phyloP scores from a whole-genome alignment of 2,888 invertebrate genomes.

The Rapana venosa region DNA sequence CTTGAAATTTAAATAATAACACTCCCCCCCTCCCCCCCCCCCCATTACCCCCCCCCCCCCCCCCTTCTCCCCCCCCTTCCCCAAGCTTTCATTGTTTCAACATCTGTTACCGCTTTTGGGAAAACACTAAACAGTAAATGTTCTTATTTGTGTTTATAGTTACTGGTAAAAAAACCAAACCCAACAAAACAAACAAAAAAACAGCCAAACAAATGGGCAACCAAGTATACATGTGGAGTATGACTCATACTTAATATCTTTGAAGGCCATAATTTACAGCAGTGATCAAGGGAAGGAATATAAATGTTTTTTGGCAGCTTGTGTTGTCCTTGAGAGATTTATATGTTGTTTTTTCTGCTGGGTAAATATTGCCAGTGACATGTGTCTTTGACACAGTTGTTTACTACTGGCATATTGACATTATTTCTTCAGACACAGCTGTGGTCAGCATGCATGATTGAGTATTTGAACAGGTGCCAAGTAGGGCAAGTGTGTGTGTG shows the following conservation, averaged over 20 bases:
- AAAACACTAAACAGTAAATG: no score
- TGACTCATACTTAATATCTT: not conserved
- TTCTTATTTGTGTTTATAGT: no score
- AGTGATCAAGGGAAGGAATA: no score
- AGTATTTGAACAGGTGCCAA: not conserved
- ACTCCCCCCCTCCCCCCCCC: no score
- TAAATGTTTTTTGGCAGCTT: not conserved
- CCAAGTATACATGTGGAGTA: not conserved
- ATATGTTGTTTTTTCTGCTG: not conserved
- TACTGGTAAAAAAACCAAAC: not conserved
- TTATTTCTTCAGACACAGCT: not conserved
- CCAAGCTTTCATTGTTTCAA: no score
- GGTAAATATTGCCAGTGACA: not conserved
- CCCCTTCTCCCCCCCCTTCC: no score
- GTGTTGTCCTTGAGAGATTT: not conserved
- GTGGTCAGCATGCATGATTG: not conserved
- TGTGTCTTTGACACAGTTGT: not conserved
- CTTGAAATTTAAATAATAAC: no score
- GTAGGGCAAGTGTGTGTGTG: no score
- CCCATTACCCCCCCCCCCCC: no score
- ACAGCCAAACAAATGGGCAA: not conserved
- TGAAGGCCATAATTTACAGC: no score
- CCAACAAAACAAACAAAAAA: not conserved
- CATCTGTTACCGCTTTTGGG: no score
- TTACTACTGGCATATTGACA: not conserved